A percentile compares a stretch with the other conserved stretches of the same genome.
Evolutionary conservation across 2,797 vertebrate genomes (phyloP).

Genomic region (Rhynchonycteris naso): DNA sequence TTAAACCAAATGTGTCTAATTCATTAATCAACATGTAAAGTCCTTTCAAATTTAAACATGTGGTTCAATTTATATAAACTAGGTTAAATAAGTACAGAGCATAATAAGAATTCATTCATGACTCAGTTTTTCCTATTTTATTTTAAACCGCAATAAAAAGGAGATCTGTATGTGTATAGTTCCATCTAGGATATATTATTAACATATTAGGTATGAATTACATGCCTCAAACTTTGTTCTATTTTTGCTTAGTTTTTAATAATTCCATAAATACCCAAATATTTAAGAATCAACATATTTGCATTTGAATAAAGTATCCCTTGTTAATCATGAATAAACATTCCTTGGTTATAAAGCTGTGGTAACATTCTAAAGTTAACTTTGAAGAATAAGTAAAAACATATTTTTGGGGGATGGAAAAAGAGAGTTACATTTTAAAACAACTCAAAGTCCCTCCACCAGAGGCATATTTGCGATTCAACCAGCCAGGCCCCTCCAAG

Average conservation of each 20-base stretch:
- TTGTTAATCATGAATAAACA: constrained; percentile 61
- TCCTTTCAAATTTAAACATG: constrained; percentile 68
- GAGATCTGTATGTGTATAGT: constrained; percentile 65
- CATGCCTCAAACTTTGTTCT: constrained; percentile 68
- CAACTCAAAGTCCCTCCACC: constrained; percentile 56
- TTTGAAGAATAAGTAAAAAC: constrained; percentile 80
- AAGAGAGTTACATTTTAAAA: constrained; percentile 67
- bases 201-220: constrained; percentile 80
- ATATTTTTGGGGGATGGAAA: constrained; percentile 72
- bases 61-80: constrained; percentile 78
- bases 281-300: constrained; percentile 74
- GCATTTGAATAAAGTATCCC: constrained; percentile 75
- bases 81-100: constrained; percentile 65
- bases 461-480: constrained; percentile 68
- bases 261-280: constrained; percentile 76
- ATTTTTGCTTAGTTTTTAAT: constrained; percentile 75
- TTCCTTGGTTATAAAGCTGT: constrained; percentile 73
- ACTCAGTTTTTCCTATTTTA: constrained; percentile 69
- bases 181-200: constrained; percentile 71
- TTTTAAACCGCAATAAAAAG: constrained; percentile 79
- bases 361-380: constrained; percentile 74
- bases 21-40: constrained; percentile 74
- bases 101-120: constrained; percentile 73
- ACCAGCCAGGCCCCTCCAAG: constrained; percentile 62
- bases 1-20: constrained; percentile 45